phyloP scores from a whole-genome alignment of 2,113 vertebrate species.

The Gobiocypris rarus region DNA sequence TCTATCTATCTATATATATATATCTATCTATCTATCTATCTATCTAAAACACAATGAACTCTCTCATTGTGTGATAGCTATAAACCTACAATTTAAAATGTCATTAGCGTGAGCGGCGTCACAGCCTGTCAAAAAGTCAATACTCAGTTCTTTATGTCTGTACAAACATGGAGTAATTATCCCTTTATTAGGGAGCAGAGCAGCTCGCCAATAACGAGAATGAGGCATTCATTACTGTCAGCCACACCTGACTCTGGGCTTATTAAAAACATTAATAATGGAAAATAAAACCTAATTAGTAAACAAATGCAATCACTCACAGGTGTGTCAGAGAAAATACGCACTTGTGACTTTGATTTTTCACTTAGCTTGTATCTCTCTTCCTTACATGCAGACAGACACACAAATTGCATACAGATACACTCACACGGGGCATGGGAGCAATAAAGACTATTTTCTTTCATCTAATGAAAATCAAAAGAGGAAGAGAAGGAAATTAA shows the following conservation, averaged over 20 bases:
- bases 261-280: constrained; percentile 83
- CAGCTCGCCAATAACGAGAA: constrained; percentile 77
- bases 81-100: constrained; percentile 83
- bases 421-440: not conserved
- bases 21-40: constrained; percentile 67
- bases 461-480: constrained; percentile 65
- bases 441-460: constrained; percentile 38
- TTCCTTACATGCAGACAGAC: constrained; percentile 14
- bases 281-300: constrained; percentile 81
- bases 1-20: not conserved
- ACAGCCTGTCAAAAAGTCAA: constrained; percentile 81
- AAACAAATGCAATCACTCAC: constrained; percentile 81
- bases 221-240: constrained; percentile 86
- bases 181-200: constrained; percentile 78
- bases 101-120: constrained; percentile 77
- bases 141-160: constrained; percentile 80
- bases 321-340: constrained; percentile 67
- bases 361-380: constrained; percentile 13
- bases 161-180: constrained; percentile 83
- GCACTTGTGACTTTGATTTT: constrained; percentile 66
- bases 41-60: constrained; percentile 80
- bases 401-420: not conserved
- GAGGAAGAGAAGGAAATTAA: constrained; percentile 62
- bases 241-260: constrained; percentile 78
- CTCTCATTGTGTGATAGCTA: constrained; percentile 77